A percentile compares a stretch with the other conserved stretches of the same genome.
These are phyloP conservation scores for Drosophila sp. DNA, from an alignment of 1,140 invertebrate species.

Conservation along the genomic window DNA sequence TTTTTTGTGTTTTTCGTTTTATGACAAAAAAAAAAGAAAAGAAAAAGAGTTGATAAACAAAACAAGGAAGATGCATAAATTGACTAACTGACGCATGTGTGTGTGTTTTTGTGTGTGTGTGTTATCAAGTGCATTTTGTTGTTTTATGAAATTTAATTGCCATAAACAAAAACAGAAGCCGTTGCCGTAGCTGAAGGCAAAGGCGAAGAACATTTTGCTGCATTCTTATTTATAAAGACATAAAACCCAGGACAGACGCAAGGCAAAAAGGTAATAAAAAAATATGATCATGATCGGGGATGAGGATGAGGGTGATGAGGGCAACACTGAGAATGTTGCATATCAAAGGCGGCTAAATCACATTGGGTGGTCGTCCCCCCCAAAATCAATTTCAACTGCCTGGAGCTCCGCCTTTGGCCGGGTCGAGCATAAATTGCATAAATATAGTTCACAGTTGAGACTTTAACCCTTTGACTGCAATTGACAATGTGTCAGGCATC, in stretches of 20 bases:
- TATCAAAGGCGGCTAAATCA: constrained; percentile 63
- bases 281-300: constrained; percentile 5
- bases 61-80: constrained; percentile 4
- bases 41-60: constrained; percentile 18
- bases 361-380: constrained; percentile 51
- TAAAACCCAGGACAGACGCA: constrained; percentile 48
- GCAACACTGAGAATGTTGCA: constrained; percentile 30
- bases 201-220: constrained; percentile 29
- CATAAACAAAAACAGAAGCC: constrained; percentile 50
- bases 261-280: constrained; percentile 65
- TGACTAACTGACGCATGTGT: too few species aligned
- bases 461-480: constrained; percentile 50
- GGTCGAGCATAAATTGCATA: constrained; percentile 15
- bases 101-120: neutral
- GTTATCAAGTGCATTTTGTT: constrained; percentile 33
- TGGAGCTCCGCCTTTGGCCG: constrained; percentile 9
- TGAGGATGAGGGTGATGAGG: neutral
- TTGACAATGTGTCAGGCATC: constrained; percentile 58
- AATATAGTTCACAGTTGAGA: constrained; percentile 16
- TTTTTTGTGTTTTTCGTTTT: constrained; percentile 4
- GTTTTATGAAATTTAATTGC: constrained; percentile 59
- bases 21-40: constrained; percentile 16
- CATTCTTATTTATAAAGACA: constrained; percentile 77
- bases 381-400: constrained; percentile 4
- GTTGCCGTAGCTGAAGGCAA: constrained; percentile 20